Base-by-base conservation (phyloP, 2,888 invertebrate species). In the Drosophila kanekoi region DNA sequence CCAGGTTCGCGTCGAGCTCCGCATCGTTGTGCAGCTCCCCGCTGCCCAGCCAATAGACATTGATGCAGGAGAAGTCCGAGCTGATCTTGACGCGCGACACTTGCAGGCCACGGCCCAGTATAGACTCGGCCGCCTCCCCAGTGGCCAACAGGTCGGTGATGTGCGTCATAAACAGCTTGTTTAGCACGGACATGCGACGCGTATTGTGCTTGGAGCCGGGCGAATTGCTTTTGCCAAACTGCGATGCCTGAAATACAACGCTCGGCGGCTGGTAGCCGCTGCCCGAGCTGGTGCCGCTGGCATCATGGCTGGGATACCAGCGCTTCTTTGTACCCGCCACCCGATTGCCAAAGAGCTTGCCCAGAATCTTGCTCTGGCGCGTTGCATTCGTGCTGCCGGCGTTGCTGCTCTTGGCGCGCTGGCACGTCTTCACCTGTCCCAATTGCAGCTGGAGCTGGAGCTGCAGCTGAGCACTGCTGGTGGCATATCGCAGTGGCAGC, bases 161-260 rank as follows among this genome's bases (percentile, higher is more conserved):
- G 65, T 96, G 93, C 80, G 94, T 94, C 96, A 97, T 97, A 83
- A 97, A 97, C 51, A 97, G 89, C 91, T 96, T 96, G 90, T 97
- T 97, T 1, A 97, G 91, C 72, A 96, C 95, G 1, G 93, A 92
- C 20, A 94, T 93, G 80, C 97, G 93, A 41, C 95, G 94, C 0
- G 92, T 91, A 10, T 93, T 94, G 11, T 93, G 93, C 48, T 94
- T 94, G 11, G 93, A 93, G 2, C 76, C 75, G 1, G 47, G 48
- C 10, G 44, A 40, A n/a, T 54, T 70, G 38, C 32, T 57, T n/a
- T 75, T 81, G 2, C 81, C 80, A 41, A 89, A 82, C 3, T 81
- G 80, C 0, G 85, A 73, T 6, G 81, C 56, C 28, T 79, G 82
- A 11, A 85, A 84, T 0, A 79, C 44, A 0, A 73, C 43, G 45